phyloP scores from a whole-genome alignment of 2,888 invertebrate species.

The Acleris sparsana region DNA sequence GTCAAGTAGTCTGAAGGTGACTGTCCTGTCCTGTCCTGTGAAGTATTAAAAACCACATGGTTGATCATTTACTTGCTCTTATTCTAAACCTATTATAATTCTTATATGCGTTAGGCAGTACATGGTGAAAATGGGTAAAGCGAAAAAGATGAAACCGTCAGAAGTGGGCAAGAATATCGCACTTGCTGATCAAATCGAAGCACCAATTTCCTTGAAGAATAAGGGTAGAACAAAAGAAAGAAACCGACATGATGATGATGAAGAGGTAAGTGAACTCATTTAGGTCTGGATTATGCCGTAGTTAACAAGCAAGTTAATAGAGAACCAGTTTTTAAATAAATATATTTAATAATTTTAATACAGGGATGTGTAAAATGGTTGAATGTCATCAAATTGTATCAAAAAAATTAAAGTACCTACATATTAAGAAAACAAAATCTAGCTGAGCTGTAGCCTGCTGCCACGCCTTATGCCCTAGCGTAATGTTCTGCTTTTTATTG shows the following conservation, averaged over 20 bases:
- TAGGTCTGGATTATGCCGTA: too few species aligned
- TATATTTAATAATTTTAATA: too few species aligned
- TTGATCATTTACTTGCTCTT: not conserved
- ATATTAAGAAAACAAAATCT: too few species aligned
- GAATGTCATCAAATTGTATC: not conserved
- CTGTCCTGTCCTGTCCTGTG: not conserved
- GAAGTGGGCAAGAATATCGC: constrained; percentile 82
- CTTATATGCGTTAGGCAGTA: not conserved
- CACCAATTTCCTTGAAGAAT: constrained; percentile 84
- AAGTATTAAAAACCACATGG: constrained; percentile 3
- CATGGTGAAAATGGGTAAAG: constrained; percentile 87
- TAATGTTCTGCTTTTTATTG: too few species aligned
- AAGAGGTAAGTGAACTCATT: constrained; percentile 82
- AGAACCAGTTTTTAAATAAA: too few species aligned
- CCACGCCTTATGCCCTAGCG: too few species aligned
- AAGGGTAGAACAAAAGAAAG: constrained; percentile 87
- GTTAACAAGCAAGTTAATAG: too few species aligned
- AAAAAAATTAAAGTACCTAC: too few species aligned
- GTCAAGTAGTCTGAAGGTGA: not conserved
- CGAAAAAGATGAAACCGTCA: constrained; percentile 87
- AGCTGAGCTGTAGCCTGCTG: too few species aligned
- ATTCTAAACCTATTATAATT: not conserved
- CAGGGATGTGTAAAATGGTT: too few species aligned
- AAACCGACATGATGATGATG: constrained; percentile 87
- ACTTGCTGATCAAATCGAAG: constrained; percentile 90